Base-by-base conservation (phyloP, 2,113 vertebrate species). In the Pomatorhinus ruficollis region DNA sequence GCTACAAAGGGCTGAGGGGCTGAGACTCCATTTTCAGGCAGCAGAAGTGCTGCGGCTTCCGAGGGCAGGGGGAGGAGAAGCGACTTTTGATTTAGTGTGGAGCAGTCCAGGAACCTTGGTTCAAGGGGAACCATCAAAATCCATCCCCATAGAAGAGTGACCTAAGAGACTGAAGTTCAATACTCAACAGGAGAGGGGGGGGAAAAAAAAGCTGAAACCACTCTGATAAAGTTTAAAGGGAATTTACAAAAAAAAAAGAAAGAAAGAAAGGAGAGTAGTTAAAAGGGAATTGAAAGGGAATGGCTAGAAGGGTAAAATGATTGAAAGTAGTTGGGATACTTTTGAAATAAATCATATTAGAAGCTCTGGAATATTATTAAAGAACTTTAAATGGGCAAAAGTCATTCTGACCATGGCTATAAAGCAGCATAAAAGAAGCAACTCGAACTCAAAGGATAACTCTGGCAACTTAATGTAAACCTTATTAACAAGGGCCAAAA, bases 141-240 rank as follows among this genome's bases (percentile, higher is more conserved):
- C 27, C 23, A 1, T 9, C 77, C 61, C 72, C 33, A 28, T 35
- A 15, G 27, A 39, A 75, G 39, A 79, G 70, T 44, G 87, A 24
- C 82, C 8, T 42, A n/a, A 82, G 17, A 53, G 56, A 64, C 52
- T 82, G 78, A 47, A 76, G 82, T 93, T 95, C 60, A 87, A 17
- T 37, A 37, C 69, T 82, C 6, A 0, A 15, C 28, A 75, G 77
- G 77, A 61, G 49, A 3, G 31, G 35, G 20, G 31, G 23, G 15
- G 2, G n/a, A n/a, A 0, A 4, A 0, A 5, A 14, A 78, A 47
- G 65, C 35, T 71, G 57, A 71, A 87, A 76, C 19, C 45, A 33
- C 70, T 94, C 27, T 90, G 87, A 66, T 56, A 87, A 84, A 76
- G 70, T 85, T 79, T 87, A 94, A 97, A 95, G 44, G 28, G 69